Percentiles rank a stretch among this genome's conserved stretches.
phyloP scores from a whole-genome alignment of 1,140 invertebrate species.

The Hermatobates lingyangjiaoensis region DNA sequence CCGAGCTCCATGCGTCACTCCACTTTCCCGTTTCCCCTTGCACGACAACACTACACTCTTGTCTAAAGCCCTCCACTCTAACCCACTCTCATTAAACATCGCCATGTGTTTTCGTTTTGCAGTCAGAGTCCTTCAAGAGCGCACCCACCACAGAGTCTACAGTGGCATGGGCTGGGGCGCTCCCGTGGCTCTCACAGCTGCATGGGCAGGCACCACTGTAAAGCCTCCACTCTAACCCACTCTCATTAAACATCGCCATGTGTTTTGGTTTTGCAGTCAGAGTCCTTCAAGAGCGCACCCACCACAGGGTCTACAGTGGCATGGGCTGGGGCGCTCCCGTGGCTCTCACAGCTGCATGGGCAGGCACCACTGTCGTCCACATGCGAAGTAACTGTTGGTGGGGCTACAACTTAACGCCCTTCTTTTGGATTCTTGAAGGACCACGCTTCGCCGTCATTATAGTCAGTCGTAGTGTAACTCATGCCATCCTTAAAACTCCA shows the following conservation, averaged over 20 bases:
- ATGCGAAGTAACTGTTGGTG: conserved; percentile 50
- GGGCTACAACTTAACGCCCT: conserved; percentile 57
- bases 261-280: conserved; percentile 38
- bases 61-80: no score
- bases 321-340: conserved; percentile 68
- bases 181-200: conserved; percentile 46
- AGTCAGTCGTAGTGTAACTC: conserved; percentile 30
- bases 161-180: conserved; percentile 62
- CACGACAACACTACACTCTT: no score
- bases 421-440: conserved; percentile 76
- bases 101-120: no score
- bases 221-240: no score
- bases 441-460: conserved; percentile 55
- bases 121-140: conserved; percentile 60
- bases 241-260: no score
- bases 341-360: conserved; percentile 51
- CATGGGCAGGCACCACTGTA: conserved; percentile 49
- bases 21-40: no score
- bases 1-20: no score
- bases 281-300: conserved; percentile 56
- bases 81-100: no score
- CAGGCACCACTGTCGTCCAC: conserved; percentile 32
- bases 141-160: conserved; percentile 48
- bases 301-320: conserved; percentile 45
- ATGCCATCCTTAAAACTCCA: no score